Conservation (phyloP, 2,113 vertebrate species). For the Oryzias woworae region DNA sequence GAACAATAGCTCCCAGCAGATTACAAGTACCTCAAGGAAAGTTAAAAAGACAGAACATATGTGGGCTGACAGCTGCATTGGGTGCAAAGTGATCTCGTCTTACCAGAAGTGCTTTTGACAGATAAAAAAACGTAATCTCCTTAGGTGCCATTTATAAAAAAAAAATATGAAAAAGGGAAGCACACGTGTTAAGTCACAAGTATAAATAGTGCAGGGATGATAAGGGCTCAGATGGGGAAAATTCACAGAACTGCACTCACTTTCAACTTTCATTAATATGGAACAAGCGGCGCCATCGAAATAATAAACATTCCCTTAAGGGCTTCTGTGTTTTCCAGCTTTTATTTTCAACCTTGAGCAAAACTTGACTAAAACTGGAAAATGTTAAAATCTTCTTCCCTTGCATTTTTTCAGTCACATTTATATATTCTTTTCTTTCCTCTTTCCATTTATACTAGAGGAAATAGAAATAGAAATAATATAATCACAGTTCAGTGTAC, state of each 20-base stretch:
- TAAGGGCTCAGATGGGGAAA: slow-evolving; percentile 45
- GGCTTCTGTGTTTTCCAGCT: slow-evolving; percentile 37
- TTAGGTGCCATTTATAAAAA: slow-evolving; percentile 55
- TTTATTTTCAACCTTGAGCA: slow-evolving; percentile 48
- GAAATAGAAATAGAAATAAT: too few species aligned
- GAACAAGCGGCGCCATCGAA: slow-evolving; percentile 42
- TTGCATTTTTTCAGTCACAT: neutral
- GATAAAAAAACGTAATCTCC: slow-evolving; percentile 59
- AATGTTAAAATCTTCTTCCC: slow-evolving; percentile 34
- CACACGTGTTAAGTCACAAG: slow-evolving; percentile 34
- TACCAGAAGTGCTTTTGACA: slow-evolving; percentile 55
- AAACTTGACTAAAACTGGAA: slow-evolving; percentile 28
- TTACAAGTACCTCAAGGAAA: slow-evolving; percentile 53
- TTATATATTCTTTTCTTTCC: neutral
- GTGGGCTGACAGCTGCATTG: slow-evolving; percentile 59
- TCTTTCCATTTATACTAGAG: slow-evolving; percentile 4
- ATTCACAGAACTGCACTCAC: slow-evolving; percentile 42
- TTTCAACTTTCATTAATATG: slow-evolving; percentile 53
- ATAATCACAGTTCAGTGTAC: too few species aligned
- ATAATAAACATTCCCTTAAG: slow-evolving; percentile 54
- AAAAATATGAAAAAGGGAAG: slow-evolving; percentile 22
- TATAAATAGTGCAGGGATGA: slow-evolving; percentile 51
- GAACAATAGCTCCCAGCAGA: slow-evolving; percentile 62
- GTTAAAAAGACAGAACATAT: slow-evolving; percentile 54
- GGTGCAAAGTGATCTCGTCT: slow-evolving; percentile 48